Evolutionary conservation across 2,797 vertebrate genomes (phyloP).

Genomic region (Danio kyathit): DNA sequence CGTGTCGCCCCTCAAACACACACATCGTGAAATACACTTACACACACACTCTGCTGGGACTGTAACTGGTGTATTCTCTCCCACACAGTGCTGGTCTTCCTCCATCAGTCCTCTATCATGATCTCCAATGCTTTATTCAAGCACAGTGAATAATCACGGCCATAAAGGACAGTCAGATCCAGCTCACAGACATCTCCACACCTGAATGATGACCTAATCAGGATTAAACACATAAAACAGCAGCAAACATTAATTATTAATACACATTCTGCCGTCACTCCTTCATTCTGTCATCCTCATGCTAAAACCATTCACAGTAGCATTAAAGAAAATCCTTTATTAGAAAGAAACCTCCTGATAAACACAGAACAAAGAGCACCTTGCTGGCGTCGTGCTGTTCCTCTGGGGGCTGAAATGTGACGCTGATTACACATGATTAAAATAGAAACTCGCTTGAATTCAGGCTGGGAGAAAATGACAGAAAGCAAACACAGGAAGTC

Average conservation of each 20-base stretch:
- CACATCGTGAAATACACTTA: background rate
- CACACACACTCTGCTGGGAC: slow-evolving; percentile 59
- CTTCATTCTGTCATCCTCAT: background rate
- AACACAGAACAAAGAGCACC: background rate
- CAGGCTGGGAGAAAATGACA: background rate
- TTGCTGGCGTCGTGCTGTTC: slow-evolving; percentile 3
- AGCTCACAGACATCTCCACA: background rate
- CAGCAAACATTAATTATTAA: background rate
- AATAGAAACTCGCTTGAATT: slow-evolving; percentile 29
- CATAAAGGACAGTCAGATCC: background rate
- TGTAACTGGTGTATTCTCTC: slow-evolving; percentile 58
- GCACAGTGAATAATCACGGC: background rate
- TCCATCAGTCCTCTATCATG: background rate
- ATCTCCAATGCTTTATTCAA: slow-evolving; percentile 11
- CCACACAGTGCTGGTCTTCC: slow-evolving; percentile 43
- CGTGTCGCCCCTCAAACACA: slow-evolving; percentile 18
- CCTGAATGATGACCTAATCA: background rate
- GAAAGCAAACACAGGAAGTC: slow-evolving; percentile 45
- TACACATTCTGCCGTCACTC: background rate
- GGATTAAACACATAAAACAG: background rate
- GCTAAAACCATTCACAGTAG: background rate
- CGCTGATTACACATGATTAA: slow-evolving; percentile 39
- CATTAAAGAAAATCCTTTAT: background rate
- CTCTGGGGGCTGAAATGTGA: background rate
- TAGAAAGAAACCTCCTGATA: slow-evolving; percentile 9